A percentile compares a stretch with the other conserved stretches of the same genome.
phyloP scores from a whole-genome alignment of 2,888 invertebrate species.

The Acheta domesticus region DNA sequence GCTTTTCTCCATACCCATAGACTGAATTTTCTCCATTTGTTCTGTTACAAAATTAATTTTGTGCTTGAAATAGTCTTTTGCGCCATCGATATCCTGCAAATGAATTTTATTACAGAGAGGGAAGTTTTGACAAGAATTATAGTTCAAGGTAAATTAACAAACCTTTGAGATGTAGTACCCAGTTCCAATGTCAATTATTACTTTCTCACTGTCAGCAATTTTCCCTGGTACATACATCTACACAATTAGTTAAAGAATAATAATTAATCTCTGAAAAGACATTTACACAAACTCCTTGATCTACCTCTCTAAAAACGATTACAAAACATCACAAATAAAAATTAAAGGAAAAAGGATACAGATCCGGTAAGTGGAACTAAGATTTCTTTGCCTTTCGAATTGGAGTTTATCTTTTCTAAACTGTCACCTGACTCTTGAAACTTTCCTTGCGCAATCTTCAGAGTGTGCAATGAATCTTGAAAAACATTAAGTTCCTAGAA shows the following conservation, averaged over 20 bases:
- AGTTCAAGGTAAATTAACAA: conserved; percentile 37
- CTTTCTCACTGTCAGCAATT: conserved; percentile 77
- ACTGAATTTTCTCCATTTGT: conserved; percentile 92
- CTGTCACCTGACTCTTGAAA: conserved; percentile 85
- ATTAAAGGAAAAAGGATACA: conserved; percentile 51
- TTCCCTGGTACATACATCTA: conserved; percentile 93
- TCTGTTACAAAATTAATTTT: conserved; percentile 87
- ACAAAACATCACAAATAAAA: background rate
- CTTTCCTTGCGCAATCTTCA: conserved; percentile 87
- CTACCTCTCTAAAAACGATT: background rate
- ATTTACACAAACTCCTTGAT: background rate
- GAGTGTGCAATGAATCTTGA: conserved; percentile 82
- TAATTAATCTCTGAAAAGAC: conserved; percentile 24
- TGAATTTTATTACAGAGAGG: conserved; percentile 25
- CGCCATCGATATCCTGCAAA: conserved; percentile 67
- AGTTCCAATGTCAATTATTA: conserved; percentile 93
- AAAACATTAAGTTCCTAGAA: conserved; percentile 78
- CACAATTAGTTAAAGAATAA: conserved; percentile 26
- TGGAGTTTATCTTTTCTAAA: conserved; percentile 72
- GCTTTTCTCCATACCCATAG: conserved; percentile 75
- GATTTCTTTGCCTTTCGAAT: conserved; percentile 76
- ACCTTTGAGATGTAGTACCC: conserved; percentile 96
- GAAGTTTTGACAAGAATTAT: conserved; percentile 25
- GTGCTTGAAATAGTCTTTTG: conserved; percentile 88
- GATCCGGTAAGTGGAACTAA: conserved; percentile 94